phyloP scores from a whole-genome alignment of 2,888 invertebrate species.

The Loripinus fragilis region DNA sequence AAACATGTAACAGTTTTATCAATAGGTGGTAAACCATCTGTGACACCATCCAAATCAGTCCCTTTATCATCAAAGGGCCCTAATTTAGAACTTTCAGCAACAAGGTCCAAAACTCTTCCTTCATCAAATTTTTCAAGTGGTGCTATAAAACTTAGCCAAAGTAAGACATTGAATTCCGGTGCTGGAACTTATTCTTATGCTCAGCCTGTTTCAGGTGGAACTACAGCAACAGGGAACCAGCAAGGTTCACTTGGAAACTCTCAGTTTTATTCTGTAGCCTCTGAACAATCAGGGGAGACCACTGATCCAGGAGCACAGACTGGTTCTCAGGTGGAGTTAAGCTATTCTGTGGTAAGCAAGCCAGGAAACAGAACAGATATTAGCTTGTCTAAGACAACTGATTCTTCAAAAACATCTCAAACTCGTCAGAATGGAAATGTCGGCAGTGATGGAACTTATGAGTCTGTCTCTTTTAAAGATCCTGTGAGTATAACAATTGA shows the following conservation, averaged over 20 bases:
- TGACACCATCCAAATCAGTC: slow-evolving; percentile 9
- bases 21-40: slow-evolving; percentile 26
- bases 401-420: slow-evolving; percentile 10
- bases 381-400: slow-evolving; percentile 30
- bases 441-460: slow-evolving; percentile 30
- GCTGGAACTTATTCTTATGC: background rate
- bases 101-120: slow-evolving; percentile 5
- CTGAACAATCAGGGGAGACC: slow-evolving; percentile 22
- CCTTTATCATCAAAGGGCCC: background rate
- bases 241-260: slow-evolving; percentile 7
- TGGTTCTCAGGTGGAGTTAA: background rate
- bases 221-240: background rate
- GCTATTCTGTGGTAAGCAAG: background rate
- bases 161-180: background rate
- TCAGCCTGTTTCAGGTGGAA: background rate
- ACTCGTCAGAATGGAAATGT: slow-evolving; percentile 17
- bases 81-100: background rate
- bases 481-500: too few relatives aligned
- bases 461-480: slow-evolving; percentile 31
- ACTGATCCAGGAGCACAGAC: slow-evolving; percentile 11
- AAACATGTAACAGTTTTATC: slow-evolving; percentile 36
- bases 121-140: background rate
- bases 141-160: background rate
- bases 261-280: background rate
- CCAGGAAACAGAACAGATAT: background rate